These are phyloP conservation scores for Mamestra configurata DNA, from an alignment of 1,140 invertebrate species.

Conservation along the genomic window DNA sequence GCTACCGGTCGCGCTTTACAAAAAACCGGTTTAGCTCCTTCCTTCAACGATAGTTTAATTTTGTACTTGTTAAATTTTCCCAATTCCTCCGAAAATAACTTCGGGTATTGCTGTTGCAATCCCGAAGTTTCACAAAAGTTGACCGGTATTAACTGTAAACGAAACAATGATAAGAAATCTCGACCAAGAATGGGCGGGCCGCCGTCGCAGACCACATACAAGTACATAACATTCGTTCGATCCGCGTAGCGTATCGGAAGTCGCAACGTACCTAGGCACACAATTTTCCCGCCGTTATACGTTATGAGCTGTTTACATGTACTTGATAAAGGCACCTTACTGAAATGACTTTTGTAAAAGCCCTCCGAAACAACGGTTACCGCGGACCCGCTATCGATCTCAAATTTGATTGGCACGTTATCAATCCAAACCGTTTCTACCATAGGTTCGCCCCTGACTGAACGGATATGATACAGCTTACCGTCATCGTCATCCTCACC, in stretches of 20 bases:
- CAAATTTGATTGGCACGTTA: constrained; percentile 7
- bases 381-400: constrained; percentile 59
- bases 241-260: not conserved
- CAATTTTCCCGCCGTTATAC: constrained; percentile 18
- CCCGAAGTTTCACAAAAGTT: not conserved
- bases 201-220: constrained; percentile 27
- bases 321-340: constrained; percentile 32
- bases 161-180: constrained; percentile 44
- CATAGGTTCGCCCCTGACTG: no score
- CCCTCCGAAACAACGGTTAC: constrained; percentile 54
- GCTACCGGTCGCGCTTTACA: constrained; percentile 36
- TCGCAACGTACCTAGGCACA: not conserved
- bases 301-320: constrained; percentile 39
- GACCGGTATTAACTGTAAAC: constrained; percentile 6
- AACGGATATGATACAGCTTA: not conserved
- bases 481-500: not conserved
- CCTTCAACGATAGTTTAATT: constrained; percentile 48
- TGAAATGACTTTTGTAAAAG: constrained; percentile 49
- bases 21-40: constrained; percentile 39
- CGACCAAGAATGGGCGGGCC: constrained; percentile 44
- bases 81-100: constrained; percentile 39
- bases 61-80: constrained; percentile 54
- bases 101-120: constrained; percentile 29
- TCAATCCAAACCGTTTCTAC: no score
- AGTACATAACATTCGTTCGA: not conserved